Base-by-base conservation (phyloP, 64 coral and sea anemone species). In the Catalaphyllia jardinei region DNA sequence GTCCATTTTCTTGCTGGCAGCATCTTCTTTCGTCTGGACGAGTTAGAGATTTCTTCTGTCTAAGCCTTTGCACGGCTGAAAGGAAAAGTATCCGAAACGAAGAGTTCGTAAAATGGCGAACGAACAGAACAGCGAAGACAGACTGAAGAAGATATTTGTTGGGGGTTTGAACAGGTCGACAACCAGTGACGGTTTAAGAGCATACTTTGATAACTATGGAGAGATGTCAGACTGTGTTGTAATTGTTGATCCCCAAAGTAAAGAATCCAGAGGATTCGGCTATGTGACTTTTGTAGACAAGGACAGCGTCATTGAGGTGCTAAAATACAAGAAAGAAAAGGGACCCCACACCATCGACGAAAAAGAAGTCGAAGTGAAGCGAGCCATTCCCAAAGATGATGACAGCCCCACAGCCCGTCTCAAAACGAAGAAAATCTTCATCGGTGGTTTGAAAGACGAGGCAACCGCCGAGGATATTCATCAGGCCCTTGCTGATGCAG, bases 381-480 rank as follows among this genome's bases (percentile, higher is more conserved):
- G 94, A 22, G 97, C 97, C 46, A 99, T 99, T 74, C 97, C 97
- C 8, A 88, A 91, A 29, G 94, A 95, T 51, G 97, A 99, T 39
- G 69, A 89, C 6, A 95, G 77, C 25, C 15, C 42, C 2, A 86
- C 83, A 60, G 72, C 94, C 20, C 97, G 93, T 60, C 29, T 73
- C 4, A 95, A 93, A 77, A 95, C 94, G 55, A 99, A 93, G 76
- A 99, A 99, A 93, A 88, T 99, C 57, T 99, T 99, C 60, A 83
- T 99, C 22, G 97, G 97, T 51, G 97, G 97, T 5, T 64, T 99
- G 62, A 79, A 92, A 42, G 89, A 91, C 60, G 93, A 86, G 16
- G 88, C 82, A 8, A 90, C 82, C 18, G 74, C 84, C 16, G 89
- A 88, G 0, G 96, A 98, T 20, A 86, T 99, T 0, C 83, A 51